Base-by-base conservation (phyloP, 1,140 invertebrate species). In the Trissolcus basalis region DNA sequence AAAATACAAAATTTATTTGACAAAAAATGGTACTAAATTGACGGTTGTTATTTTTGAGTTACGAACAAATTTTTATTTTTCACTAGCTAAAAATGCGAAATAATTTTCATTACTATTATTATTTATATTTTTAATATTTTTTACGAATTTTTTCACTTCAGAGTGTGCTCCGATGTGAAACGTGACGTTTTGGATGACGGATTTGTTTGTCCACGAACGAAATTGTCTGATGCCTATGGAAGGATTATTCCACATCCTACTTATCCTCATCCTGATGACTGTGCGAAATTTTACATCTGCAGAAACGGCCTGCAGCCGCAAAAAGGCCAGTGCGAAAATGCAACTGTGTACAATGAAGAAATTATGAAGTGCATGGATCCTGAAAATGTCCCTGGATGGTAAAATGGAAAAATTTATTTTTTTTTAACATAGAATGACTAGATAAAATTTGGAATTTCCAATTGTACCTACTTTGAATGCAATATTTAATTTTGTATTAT, bases 251-350 rank as follows among this genome's bases (percentile, higher is more conserved):
- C 93, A 0, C 93, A 96, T 85, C 94, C 94, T 0, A 94, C 94
- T 0, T 95, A 94, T 87, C 91, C 94, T 3, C 93, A 95, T 86
- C 92, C 93, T 0, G 93, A 94, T 35, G 94, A 96, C 83, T 96
- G 95, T 82, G 92, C 93, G 74, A 95, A 94, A 80, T 95, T 95
- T 86, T 96, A 95, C 88, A 95, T 96, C 67, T 96, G 94, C 85
- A 88, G 93, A 43, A 94, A 95, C 77, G 94, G 93, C 2, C 90
- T 94, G 1, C 90, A 91, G 63, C 94, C 94, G 0, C 92, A 95
- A 82, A 91, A 93, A 70, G 93, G 93, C 6, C 92, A 93, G 73
- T 96, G 95, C 82, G 91, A 92, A 3, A 86, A 90, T 2, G 94
- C 93, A 32, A 92, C 91, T 9, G 95, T 96, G 27, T 96, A 96